These are phyloP conservation scores for Sicus ferrugineus DNA, from an alignment of 2,888 invertebrate species.

Conservation along the genomic window DNA sequence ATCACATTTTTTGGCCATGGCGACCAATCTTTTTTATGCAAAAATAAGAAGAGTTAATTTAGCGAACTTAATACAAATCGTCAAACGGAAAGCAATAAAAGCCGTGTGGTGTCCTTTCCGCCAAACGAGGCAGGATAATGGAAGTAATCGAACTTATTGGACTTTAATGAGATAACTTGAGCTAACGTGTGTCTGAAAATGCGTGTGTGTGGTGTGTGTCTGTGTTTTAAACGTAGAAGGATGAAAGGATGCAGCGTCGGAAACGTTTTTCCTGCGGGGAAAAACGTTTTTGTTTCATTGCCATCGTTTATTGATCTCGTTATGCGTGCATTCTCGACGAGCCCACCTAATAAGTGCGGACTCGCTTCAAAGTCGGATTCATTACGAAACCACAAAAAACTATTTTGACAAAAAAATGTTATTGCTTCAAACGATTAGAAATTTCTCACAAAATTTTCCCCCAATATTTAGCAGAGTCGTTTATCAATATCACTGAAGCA, in stretches of 20 bases:
- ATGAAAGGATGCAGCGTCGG: neutral
- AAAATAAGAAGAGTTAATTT: no score
- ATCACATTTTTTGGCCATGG: no score
- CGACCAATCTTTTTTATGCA: no score
- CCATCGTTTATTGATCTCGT: neutral
- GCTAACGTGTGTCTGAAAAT: conserved; percentile 22
- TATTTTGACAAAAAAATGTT: neutral
- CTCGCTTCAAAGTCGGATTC: no score
- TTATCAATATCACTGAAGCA: conserved; percentile 2
- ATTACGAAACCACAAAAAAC: neutral
- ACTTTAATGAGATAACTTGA: conserved; percentile 61
- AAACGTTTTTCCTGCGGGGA: neutral
- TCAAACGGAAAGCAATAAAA: neutral
- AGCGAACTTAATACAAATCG: no score
- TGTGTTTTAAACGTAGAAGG: neutral
- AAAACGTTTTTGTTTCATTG: neutral
- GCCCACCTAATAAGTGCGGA: no score
- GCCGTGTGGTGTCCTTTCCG: neutral
- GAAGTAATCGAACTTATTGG: conserved; percentile 60
- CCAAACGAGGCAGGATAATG: conserved; percentile 48
- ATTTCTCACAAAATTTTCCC: no score
- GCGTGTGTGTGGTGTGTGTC: neutral
- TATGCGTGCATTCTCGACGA: no score
- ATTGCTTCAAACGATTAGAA: no score
- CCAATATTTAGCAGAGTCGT: no score